phyloP scores from a whole-genome alignment of 2,797 vertebrate species.

The Rhinogobio ventralis region DNA sequence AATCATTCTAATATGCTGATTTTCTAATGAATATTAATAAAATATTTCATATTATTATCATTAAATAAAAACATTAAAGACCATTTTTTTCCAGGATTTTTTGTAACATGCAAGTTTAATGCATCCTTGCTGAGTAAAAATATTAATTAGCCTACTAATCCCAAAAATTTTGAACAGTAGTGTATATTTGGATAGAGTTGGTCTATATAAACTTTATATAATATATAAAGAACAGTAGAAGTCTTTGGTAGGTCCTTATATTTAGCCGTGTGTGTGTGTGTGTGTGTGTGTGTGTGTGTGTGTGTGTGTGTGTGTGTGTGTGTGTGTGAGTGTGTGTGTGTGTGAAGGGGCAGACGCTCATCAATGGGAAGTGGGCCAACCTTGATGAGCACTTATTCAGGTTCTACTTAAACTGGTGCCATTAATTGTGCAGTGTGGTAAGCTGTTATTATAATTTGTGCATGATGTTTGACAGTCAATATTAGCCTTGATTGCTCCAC shows the following conservation, averaged over 20 bases:
- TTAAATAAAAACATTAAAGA: too few species aligned
- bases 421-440: background rate
- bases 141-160: background rate
- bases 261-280: background rate
- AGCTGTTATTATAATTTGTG: background rate
- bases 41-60: background rate
- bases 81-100: too few species aligned
- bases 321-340: background rate
- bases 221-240: background rate
- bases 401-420: background rate
- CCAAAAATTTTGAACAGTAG: background rate
- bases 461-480: conserved; percentile 6
- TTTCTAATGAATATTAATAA: background rate
- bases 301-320: background rate
- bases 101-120: too few species aligned
- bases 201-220: background rate
- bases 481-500: background rate
- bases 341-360: background rate
- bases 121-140: too few species aligned
- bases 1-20: background rate
- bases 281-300: background rate
- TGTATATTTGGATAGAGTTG: background rate
- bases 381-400: conserved; percentile 37
- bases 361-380: conserved; percentile 20
- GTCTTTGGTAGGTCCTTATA: background rate